Evolutionary conservation across 2,888 invertebrate species (phyloP), one percentile per base, ranked within the genome.

Genomic region (Eupithecia subfuscata): DNA sequence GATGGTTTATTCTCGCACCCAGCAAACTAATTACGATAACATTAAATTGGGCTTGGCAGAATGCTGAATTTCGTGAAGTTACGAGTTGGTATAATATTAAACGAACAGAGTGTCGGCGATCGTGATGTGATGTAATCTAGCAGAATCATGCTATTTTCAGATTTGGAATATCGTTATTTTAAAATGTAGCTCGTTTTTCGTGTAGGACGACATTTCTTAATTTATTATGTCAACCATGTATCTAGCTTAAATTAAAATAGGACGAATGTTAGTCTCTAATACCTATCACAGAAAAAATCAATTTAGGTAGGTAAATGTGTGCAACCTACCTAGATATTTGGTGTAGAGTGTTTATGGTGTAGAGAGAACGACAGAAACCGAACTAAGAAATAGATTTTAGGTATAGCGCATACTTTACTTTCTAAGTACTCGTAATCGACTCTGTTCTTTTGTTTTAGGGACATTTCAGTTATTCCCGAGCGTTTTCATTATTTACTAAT

Each of bases 11-110:
- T 84, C 81, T 77, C 83, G 82, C 82, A 80, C 84, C 82, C 78
- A 78, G 81, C 75, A 80, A 81, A 84, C 83, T 88, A 90, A 91
- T 91, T 89, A 86, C 89, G 74, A 82, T 88, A 76, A 88, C 85
- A 90, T 91, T 90, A 91, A 91, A 92, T 90, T 88, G 83, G 84
- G 86, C 88, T 92, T 92, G 90, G 90, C 92, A 89, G 88, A 89
- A 85, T 82, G 85, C 84, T 87, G 85, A 85, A 86, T 89, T 89
- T 90, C 86, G 82, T 83, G 83, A 88, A 87, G 85, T 88, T 88
- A 86, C 85, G 84, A 87, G 86, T 68, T 25, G 68, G 22, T 68
- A 68, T 88, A 85, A 88, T 90, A 90, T 92, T 90, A 89, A 90
- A 87, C 86, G 84, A 80, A 82, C 83, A 82, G 87, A 84, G 84